Evolutionary conservation across 2,888 invertebrate species (phyloP).

Genomic region (Cheilosia urbana): DNA sequence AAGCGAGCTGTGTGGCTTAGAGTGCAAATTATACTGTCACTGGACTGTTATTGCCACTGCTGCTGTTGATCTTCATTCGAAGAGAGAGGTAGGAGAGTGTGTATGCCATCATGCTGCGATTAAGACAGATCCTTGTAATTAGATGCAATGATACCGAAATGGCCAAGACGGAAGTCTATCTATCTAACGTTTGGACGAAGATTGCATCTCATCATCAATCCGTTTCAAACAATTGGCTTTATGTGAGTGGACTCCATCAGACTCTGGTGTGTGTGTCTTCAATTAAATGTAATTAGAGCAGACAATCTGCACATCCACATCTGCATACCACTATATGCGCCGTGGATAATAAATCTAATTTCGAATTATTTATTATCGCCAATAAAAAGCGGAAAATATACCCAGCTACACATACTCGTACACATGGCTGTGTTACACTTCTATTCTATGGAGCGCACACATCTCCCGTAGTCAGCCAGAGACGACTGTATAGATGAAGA

Average conservation of each 20-base stretch:
- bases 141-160: slow-evolving; percentile 73
- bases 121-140: slow-evolving; percentile 72
- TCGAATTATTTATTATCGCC: slow-evolving; percentile 74
- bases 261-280: slow-evolving; percentile 45
- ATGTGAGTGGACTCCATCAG: background rate
- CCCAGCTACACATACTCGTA: slow-evolving; percentile 2
- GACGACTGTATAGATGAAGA: slow-evolving; percentile 24
- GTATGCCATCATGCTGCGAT: slow-evolving; percentile 39
- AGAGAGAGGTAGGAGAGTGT: background rate
- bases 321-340: slow-evolving; percentile 37
- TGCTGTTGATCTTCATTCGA: slow-evolving; percentile 23
- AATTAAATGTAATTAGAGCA: slow-evolving; percentile 74
- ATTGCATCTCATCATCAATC: slow-evolving; percentile 75
- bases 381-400: slow-evolving; percentile 67
- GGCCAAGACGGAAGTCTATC: slow-evolving; percentile 72
- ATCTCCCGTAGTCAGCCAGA: slow-evolving; percentile 15
- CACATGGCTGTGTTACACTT: slow-evolving; percentile 43
- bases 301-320: slow-evolving; percentile 61
- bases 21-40: slow-evolving; percentile 75
- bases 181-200: slow-evolving; percentile 44
- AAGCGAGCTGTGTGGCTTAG: slow-evolving; percentile 35
- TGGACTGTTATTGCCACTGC: slow-evolving; percentile 52
- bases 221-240: slow-evolving; percentile 71
- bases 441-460: background rate
- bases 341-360: slow-evolving; percentile 73